phyloP scores from a whole-genome alignment of 2,888 invertebrate species.

The Metopia argyrocephala region DNA sequence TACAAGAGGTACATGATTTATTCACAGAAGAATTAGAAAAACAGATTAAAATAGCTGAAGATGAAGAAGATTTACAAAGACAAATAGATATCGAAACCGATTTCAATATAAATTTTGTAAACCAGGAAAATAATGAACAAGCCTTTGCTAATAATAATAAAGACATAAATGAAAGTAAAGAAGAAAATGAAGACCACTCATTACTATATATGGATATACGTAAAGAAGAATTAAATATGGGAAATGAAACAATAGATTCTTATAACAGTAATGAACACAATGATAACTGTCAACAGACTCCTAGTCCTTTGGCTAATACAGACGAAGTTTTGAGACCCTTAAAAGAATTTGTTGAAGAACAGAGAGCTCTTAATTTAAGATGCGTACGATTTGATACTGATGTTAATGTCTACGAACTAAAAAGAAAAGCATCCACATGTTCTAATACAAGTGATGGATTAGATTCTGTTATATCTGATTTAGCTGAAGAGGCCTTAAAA shows the following conservation, averaged over 20 bases:
- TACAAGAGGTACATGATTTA: conserved; percentile 67
- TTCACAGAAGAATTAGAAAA: conserved; percentile 49
- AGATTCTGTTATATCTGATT: conserved; percentile 75
- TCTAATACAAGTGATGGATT: conserved; percentile 76
- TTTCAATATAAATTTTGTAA: neutral
- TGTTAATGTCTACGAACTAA: conserved; percentile 66
- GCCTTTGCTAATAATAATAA: neutral
- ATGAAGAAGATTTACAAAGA: neutral
- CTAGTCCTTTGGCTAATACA: conserved; percentile 70
- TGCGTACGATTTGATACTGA: conserved; percentile 73
- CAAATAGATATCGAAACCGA: neutral
- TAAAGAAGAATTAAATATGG: conserved; percentile 35
- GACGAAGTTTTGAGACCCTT: conserved; percentile 71
- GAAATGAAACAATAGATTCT: neutral
- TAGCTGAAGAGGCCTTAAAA: conserved; percentile 74
- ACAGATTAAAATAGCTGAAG: conserved; percentile 14
- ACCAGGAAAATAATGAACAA: neutral
- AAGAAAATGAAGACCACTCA: conserved; percentile 56
- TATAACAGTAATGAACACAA: neutral
- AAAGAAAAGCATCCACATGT: conserved; percentile 70
- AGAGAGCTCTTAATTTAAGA: conserved; percentile 25
- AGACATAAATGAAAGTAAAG: neutral
- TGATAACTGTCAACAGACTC: conserved; percentile 62
- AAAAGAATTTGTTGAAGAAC: conserved; percentile 54
- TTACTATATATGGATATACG: conserved; percentile 50